Conservation (phyloP, 2,113 vertebrate species). For the Heloderma charlesbogerti region DNA sequence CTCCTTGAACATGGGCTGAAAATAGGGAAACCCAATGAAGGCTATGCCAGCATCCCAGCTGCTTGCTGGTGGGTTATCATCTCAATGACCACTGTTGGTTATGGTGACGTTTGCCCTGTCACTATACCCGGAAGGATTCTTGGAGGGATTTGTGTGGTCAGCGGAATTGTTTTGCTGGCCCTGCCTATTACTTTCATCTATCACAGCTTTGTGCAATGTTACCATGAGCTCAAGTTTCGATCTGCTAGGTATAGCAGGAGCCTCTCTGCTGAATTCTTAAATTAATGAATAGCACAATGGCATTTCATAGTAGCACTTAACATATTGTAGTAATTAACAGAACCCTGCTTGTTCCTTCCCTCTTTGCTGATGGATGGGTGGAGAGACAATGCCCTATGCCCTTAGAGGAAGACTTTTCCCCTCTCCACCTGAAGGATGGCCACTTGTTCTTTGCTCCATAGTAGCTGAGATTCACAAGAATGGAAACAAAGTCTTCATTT, state of each 20-base stretch:
- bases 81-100: constrained; percentile 99
- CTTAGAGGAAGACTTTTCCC: constrained; percentile 57
- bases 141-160: constrained; percentile 97
- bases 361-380: constrained; percentile 63
- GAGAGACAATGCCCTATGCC: constrained; percentile 45
- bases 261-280: constrained; percentile 89
- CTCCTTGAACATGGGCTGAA: constrained; percentile 96
- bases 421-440: constrained; percentile 69
- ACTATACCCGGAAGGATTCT: constrained; percentile 94
- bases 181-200: constrained; percentile 99
- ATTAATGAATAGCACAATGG: constrained; percentile 72
- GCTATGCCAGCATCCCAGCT: constrained; percentile 97
- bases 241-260: constrained; percentile 90
- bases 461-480: background rate
- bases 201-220: constrained; percentile 99
- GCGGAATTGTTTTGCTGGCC: constrained; percentile 95
- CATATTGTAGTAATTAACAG: constrained; percentile 53
- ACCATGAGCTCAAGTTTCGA: constrained; percentile 95
- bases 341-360: constrained; percentile 51
- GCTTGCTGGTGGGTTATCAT: constrained; percentile 99
- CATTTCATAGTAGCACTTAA: constrained; percentile 56
- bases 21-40: constrained; percentile 89
- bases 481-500: constrained; percentile 2
- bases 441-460: constrained; percentile 25
- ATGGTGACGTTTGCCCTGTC: constrained; percentile 98